A percentile compares a stretch with the other conserved stretches of the same genome.
These are phyloP conservation scores for Tipula unca DNA, from an alignment of 2,888 invertebrate species.

Conservation along the genomic window DNA sequence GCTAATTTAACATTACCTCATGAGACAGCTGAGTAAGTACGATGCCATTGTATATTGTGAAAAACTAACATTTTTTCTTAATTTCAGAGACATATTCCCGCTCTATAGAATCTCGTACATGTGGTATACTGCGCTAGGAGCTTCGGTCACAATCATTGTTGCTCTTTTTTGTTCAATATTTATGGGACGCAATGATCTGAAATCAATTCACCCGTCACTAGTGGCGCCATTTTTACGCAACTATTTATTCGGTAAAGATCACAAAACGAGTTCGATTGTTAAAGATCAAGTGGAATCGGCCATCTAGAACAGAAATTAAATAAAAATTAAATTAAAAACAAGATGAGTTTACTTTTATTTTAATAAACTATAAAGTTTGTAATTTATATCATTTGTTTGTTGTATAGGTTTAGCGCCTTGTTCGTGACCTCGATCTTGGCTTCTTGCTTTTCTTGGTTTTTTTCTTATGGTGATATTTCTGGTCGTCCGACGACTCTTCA, in stretches of 20 bases:
- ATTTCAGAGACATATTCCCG: conserved; percentile 35
- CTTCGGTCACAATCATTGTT: conserved; percentile 48
- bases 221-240: conserved; percentile 58
- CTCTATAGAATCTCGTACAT: conserved; percentile 67
- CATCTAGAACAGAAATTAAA: not conserved
- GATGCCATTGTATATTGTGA: no score
- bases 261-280: not conserved
- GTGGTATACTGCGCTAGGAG: conserved; percentile 64
- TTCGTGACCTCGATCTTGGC: conserved; percentile 34
- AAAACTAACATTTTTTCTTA: no score
- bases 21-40: conserved; percentile 29
- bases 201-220: conserved; percentile 49
- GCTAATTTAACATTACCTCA: conserved; percentile 27
- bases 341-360: not conserved
- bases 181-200: conserved; percentile 45
- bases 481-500: conserved; percentile 24
- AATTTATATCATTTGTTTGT: not conserved
- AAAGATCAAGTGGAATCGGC: not conserved
- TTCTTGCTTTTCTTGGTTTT: conserved; percentile 40
- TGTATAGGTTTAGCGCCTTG: not conserved
- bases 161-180: conserved; percentile 32
- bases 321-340: not conserved
- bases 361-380: not conserved
- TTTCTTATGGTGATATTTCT: conserved; percentile 33
- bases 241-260: not conserved